These are phyloP conservation scores for Magallana nippona DNA, from an alignment of 2,888 invertebrate species.

Conservation along the genomic window DNA sequence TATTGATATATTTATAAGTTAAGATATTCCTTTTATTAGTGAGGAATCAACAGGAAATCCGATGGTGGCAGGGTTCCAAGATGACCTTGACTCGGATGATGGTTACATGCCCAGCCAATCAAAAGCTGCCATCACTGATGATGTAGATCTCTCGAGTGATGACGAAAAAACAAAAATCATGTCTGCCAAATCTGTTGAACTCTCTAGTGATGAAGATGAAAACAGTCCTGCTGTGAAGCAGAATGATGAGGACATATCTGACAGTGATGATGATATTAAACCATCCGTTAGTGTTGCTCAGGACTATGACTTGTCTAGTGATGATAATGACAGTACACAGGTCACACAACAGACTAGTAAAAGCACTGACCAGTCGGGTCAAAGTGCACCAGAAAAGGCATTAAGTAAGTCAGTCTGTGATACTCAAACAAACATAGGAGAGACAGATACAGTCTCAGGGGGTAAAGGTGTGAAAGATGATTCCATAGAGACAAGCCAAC, in stretches of 20 bases:
- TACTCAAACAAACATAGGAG: neutral
- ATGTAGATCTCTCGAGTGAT: constrained; percentile 69
- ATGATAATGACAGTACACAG: constrained; percentile 40
- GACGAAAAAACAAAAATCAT: constrained; percentile 55
- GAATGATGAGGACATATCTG: constrained; percentile 52
- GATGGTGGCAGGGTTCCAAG: constrained; percentile 88
- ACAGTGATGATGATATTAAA: constrained; percentile 48
- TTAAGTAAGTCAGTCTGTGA: neutral
- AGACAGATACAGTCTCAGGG: neutral
- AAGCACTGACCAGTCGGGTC: neutral
- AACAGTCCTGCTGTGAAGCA: constrained; percentile 43
- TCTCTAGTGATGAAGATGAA: constrained; percentile 52
- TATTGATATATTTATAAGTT: too few relatives aligned
- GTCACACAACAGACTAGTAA: neutral
- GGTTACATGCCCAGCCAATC: constrained; percentile 58
- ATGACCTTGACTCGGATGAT: constrained; percentile 89
- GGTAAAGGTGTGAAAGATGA: neutral
- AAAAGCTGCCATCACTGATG: constrained; percentile 45
- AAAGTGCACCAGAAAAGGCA: neutral
- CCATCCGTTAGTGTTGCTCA: neutral
- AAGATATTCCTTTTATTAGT: constrained; percentile 54
- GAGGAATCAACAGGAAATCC: constrained; percentile 77
- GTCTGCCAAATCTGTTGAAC: constrained; percentile 27
- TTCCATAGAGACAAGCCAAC: neutral
- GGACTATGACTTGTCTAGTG: constrained; percentile 48